A percentile compares a stretch with the other conserved stretches of the same genome.
Evolutionary conservation across 2,797 vertebrate species (phyloP).

Genomic region (Oreortyx pictus): DNA sequence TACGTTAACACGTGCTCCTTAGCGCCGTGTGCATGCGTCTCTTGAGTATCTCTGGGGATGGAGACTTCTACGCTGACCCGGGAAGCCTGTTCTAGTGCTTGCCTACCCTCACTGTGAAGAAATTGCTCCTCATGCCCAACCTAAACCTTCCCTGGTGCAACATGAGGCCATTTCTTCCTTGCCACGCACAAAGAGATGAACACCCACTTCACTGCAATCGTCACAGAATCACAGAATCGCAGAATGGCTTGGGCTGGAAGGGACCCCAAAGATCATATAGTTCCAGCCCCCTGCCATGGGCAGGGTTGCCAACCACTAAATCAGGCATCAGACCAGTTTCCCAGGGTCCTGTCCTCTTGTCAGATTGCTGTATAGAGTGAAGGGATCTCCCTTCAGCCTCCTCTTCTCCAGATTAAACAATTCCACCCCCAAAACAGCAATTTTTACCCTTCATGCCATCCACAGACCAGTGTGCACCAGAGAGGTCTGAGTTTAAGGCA

Average conservation of each 20-base stretch:
- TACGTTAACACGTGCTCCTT: neutral
- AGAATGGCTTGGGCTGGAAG: too few species aligned
- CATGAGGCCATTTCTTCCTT: neutral
- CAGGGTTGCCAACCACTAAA: too few species aligned
- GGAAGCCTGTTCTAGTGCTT: neutral
- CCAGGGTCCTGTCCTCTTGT: too few species aligned
- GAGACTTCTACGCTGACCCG: neutral
- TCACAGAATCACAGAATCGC: too few species aligned
- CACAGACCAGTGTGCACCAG: fast-evolving
- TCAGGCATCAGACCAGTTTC: too few species aligned
- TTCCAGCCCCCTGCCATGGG: too few species aligned
- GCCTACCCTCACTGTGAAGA: neutral
- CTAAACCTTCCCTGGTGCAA: neutral
- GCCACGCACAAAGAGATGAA: too few species aligned
- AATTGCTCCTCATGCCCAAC: neutral
- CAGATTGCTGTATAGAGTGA: neutral
- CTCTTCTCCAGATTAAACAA: neutral
- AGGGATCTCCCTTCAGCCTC: neutral
- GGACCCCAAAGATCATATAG: too few species aligned
- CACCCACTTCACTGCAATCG: neutral
- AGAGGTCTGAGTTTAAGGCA: neutral
- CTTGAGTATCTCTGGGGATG: neutral
- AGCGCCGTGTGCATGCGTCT: neutral
- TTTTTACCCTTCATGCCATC: neutral
- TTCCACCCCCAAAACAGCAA: neutral